A percentile compares a stretch with the other conserved stretches of the same genome.
Conservation (phyloP, 2,113 vertebrate genomes). For the Theristicus caerulescens region DNA sequence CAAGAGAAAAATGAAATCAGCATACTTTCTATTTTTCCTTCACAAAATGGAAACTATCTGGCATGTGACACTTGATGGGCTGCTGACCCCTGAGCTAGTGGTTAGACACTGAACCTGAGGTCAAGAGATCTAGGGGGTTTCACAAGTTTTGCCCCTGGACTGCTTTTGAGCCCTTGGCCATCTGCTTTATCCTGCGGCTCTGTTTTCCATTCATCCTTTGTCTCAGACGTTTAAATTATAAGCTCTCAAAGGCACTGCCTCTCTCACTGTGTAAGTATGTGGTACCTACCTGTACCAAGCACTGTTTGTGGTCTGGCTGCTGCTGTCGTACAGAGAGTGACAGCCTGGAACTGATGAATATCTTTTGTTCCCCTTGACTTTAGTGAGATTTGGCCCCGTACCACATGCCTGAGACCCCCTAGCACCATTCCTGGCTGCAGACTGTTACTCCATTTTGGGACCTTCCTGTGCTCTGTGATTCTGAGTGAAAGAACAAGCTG, state of each 20-base stretch:
- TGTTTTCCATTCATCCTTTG: neutral
- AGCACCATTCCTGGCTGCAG: neutral
- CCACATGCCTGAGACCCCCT: neutral
- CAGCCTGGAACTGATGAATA: neutral
- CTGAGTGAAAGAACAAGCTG: neutral
- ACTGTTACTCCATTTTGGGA: rapidly evolving
- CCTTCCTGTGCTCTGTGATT: neutral
- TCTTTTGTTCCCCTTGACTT: neutral
- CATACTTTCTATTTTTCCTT: neutral
- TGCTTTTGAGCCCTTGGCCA: neutral
- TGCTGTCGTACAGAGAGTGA: neutral
- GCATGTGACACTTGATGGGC: neutral
- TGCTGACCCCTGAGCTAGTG: neutral
- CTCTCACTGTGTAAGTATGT: neutral
- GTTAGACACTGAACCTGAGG: neutral
- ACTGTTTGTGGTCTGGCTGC: neutral
- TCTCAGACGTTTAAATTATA: neutral
- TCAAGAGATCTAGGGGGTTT: neutral
- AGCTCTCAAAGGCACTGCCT: neutral
- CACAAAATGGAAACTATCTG: neutral
- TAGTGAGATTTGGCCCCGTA: neutral
- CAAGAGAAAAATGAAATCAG: neutral
- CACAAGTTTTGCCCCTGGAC: neutral
- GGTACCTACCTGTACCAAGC: neutral
- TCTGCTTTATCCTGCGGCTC: neutral